Conservation (phyloP, 30 jellyfish, hydroid and myxozoan genomes). For the Hydractinia echinata region DNA sequence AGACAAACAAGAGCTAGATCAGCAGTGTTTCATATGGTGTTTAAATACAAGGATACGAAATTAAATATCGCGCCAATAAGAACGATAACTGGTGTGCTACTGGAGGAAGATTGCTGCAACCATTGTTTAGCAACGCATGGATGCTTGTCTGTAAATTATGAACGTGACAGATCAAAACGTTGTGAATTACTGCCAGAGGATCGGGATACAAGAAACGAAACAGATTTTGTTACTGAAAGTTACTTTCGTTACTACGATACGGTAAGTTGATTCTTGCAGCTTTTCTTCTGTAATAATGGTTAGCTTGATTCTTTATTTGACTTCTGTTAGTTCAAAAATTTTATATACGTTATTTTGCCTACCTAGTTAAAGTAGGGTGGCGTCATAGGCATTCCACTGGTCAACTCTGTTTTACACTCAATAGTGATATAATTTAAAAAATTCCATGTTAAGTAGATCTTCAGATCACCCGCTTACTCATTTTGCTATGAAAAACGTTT, state of each 20-base stretch:
- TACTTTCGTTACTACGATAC: not conserved
- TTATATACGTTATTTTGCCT: too few species aligned
- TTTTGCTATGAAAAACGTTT: too few species aligned
- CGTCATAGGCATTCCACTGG: too few species aligned
- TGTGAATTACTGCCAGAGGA: conserved; percentile 1
- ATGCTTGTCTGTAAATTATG: conserved; percentile 10
- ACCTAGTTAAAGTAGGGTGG: too few species aligned
- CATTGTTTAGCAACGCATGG: not conserved
- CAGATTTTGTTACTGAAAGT: not conserved
- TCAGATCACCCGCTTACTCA: too few species aligned
- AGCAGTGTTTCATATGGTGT: conserved; percentile 9
- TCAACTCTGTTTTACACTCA: too few species aligned
- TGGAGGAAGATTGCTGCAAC: not conserved
- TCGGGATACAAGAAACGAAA: not conserved
- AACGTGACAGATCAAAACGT: not conserved
- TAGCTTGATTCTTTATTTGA: too few species aligned
- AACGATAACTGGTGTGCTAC: not conserved
- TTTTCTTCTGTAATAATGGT: too few species aligned
- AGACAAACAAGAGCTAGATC: conserved; percentile 9
- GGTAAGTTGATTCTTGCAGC: not conserved
- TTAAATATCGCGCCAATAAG: not conserved
- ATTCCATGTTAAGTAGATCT: too few species aligned
- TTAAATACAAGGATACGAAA: not conserved
- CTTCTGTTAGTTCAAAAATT: too few species aligned
- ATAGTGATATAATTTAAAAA: too few species aligned